Base-by-base conservation (phyloP, 2,888 invertebrate species). In the Gnatocerus cornutus region DNA sequence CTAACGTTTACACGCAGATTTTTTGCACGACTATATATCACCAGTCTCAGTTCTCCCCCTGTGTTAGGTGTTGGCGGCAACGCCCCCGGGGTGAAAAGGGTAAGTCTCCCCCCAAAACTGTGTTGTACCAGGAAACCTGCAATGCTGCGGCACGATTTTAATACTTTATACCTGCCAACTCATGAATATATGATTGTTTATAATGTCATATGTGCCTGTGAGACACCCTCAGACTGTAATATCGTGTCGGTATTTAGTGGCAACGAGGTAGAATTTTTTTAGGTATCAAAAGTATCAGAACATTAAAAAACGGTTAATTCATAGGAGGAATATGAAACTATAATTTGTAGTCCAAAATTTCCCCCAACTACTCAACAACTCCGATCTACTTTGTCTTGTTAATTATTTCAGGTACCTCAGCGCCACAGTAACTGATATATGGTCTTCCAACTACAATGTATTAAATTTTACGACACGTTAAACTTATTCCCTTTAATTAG, bases 161-260 rank as follows among this genome's bases (percentile, higher is more conserved):
- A 78, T 77, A 75, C 74, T 78, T 77, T 73, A 76, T 64, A 72
- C 71, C 72, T 73, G 73, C 76, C 74, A 75, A 69, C 74, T 75
- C 76, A 77, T 77, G 74, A 77, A 77, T 74, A 76, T 72, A 74
- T 73, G 73, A 78, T 78, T 78, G 77, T 78, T 77, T 76, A 74
- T 77, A 74, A 76, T 76, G 75, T 76, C 75, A 71, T 73, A 71
- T 76, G 69, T 73, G 74, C 74, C 74, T 69, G 68, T 63, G 74
- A 72, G 74, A 74, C 71, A 64, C 71, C 37, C 27, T 59, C 65
- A 33, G 72, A 74, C 72, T 73, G 70, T 74, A 73, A 76, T 76
- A 74, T 71, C 73, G 74, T 70, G n/a, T 13, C 46, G 37, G 29
- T 46, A 59, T 59, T 59, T 59, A 59, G 43, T 37, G 3, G 37